phyloP scores from a whole-genome alignment of 2,888 invertebrate genomes.

The Aphodius granarius region DNA sequence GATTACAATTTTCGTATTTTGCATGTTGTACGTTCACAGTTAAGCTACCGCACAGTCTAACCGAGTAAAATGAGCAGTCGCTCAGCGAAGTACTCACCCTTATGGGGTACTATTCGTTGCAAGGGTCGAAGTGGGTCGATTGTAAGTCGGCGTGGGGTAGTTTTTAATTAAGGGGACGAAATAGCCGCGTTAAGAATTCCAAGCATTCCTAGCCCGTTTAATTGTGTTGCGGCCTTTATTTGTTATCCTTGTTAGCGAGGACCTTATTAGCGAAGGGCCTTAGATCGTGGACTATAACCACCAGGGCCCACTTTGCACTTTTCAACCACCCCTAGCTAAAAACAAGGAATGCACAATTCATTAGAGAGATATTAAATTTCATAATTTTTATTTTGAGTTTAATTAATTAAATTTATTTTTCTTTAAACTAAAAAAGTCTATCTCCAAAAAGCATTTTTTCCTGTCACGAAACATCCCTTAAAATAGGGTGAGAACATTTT shows the following conservation, averaged over 20 bases:
- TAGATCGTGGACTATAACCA: not conserved
- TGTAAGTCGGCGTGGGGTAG: slow-evolving; percentile 46
- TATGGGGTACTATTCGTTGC: not conserved
- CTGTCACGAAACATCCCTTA: slow-evolving; percentile 15
- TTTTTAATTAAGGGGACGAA: slow-evolving; percentile 56
- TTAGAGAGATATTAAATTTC: slow-evolving; percentile 52
- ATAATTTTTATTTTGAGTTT: slow-evolving; percentile 41
- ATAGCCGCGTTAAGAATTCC: slow-evolving; percentile 54
- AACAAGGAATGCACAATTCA: slow-evolving; percentile 47
- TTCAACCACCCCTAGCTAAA: not conserved
- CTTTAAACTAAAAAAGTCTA: not conserved
- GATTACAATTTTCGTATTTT: slow-evolving; percentile 42
- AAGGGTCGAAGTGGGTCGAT: slow-evolving; percentile 34
- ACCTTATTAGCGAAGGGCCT: slow-evolving; percentile 9
- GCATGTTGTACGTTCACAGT: slow-evolving; percentile 50
- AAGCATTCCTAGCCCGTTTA: slow-evolving; percentile 49
- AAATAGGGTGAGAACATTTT: slow-evolving; percentile 32
- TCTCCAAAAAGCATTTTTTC: slow-evolving; percentile 23
- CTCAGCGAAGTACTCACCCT: slow-evolving; percentile 35
- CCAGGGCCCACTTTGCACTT: not conserved
- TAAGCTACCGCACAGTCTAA: slow-evolving; percentile 52
- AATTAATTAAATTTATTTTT: not conserved
- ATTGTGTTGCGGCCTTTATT: slow-evolving; percentile 46
- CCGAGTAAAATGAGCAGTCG: slow-evolving; percentile 46
- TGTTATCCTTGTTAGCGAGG: slow-evolving; percentile 42